Conservation (phyloP, 2,113 vertebrate species). For the Thermophis baileyi region DNA sequence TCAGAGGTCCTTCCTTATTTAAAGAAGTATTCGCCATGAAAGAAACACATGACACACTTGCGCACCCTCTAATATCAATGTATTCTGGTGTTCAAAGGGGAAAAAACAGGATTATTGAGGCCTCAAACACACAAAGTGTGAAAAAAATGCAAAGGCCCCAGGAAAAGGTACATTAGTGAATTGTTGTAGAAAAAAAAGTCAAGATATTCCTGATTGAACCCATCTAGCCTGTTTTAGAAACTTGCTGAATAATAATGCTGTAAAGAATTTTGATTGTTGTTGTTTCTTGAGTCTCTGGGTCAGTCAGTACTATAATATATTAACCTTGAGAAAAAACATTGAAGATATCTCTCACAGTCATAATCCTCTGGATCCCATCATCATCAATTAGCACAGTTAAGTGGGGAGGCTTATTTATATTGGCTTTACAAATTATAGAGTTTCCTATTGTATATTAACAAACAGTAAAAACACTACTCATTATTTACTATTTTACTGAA, state of each 20-base stretch:
- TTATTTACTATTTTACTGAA: not conserved
- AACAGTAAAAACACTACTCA: not conserved
- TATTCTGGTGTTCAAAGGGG: not conserved
- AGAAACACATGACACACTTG: not conserved
- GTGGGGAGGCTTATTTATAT: not conserved
- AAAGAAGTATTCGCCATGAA: not conserved
- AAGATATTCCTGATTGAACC: not conserved
- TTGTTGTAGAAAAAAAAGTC: not conserved
- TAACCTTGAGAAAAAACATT: not conserved
- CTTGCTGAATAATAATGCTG: not conserved
- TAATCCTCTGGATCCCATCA: not conserved
- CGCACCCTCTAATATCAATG: not conserved
- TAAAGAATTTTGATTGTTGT: not conserved
- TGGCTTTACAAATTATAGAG: not conserved
- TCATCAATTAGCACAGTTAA: not conserved
- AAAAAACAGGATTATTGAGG: not conserved
- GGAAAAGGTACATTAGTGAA: not conserved
- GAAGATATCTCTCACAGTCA: not conserved
- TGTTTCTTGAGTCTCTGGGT: not conserved
- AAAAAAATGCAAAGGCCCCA: not conserved
- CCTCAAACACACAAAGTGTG: not conserved
- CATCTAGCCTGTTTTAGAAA: not conserved
- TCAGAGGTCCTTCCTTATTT: not conserved
- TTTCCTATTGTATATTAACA: not conserved
- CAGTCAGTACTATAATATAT: not conserved